Percentiles rank a stretch among this genome's conserved stretches.
Conservation (phyloP, 1,140 invertebrate species). For the Pseudomyrmex sp. region DNA sequence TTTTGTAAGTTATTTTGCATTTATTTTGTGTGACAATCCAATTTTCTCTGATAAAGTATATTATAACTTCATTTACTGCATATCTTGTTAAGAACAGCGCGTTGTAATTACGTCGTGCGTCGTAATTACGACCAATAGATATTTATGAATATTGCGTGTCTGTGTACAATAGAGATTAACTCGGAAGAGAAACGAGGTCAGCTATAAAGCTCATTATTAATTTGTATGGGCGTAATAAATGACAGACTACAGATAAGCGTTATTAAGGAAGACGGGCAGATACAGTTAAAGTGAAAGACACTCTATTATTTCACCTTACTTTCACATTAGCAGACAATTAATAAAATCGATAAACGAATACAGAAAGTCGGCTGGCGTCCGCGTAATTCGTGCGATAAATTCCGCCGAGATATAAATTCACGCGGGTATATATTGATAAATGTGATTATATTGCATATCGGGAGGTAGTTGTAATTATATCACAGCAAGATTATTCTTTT, state of each 20-base stretch:
- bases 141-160: constrained; percentile 29
- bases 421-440: neutral
- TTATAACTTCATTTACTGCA: neutral
- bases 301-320: constrained; percentile 53
- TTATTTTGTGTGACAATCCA: neutral
- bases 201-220: constrained; percentile 62
- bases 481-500: constrained; percentile 19
- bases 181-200: constrained; percentile 50
- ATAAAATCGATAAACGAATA: constrained; percentile 68
- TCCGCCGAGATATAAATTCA: constrained; percentile 38
- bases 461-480: constrained; percentile 9
- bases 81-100: constrained; percentile 30
- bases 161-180: constrained; percentile 10
- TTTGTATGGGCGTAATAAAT: constrained; percentile 66
- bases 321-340: constrained; percentile 68
- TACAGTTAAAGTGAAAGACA: constrained; percentile 48
- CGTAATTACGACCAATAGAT: constrained; percentile 20
- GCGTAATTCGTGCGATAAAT: constrained; percentile 64
- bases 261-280: constrained; percentile 44
- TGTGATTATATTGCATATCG: constrained; percentile 4
- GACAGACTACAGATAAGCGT: constrained; percentile 56
- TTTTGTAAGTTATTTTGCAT: constrained; percentile 5
- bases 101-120: neutral
- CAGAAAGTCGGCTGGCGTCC: constrained; percentile 61
- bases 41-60: neutral